Evolutionary conservation across 35 echinoderm and acorn worm genomes (phyloP).

Genomic region (Ptychodera flava): DNA sequence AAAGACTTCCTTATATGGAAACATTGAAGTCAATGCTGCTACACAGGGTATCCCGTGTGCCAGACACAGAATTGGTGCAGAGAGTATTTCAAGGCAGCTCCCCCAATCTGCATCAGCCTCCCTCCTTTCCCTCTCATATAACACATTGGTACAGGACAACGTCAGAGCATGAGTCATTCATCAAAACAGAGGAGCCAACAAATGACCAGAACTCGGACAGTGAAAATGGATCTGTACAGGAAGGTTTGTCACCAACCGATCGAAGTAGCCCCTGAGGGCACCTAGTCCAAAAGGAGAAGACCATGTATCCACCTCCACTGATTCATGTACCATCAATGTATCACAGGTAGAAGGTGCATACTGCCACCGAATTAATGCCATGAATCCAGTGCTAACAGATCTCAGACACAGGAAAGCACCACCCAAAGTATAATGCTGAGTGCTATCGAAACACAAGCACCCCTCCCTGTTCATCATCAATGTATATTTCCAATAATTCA

Average conservation of each 20-base stretch:
- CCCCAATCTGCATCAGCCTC: too few species aligned
- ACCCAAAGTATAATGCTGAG: background rate
- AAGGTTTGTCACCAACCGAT: too few species aligned
- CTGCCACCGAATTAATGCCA: too few species aligned
- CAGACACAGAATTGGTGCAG: too few species aligned
- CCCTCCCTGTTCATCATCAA: background rate
- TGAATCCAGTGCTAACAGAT: too few species aligned
- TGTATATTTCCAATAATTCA: too few species aligned
- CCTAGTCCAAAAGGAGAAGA: background rate
- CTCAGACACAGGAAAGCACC: background rate
- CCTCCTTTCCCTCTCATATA: background rate
- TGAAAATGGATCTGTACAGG: too few species aligned
- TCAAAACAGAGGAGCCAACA: background rate
- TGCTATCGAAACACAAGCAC: background rate
- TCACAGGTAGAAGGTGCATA: background rate
- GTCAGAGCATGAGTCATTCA: background rate
- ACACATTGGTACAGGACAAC: background rate
- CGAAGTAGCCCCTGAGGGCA: background rate
- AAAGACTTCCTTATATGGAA: too few species aligned
- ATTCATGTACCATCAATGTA: background rate
- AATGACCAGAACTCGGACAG: background rate
- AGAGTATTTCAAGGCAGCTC: too few species aligned
- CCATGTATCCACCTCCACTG: background rate
- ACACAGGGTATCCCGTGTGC: too few species aligned
- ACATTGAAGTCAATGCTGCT: too few species aligned